phyloP scores from a whole-genome alignment of 2,113 vertebrate genomes.

The Benitochromis conjunctus region DNA sequence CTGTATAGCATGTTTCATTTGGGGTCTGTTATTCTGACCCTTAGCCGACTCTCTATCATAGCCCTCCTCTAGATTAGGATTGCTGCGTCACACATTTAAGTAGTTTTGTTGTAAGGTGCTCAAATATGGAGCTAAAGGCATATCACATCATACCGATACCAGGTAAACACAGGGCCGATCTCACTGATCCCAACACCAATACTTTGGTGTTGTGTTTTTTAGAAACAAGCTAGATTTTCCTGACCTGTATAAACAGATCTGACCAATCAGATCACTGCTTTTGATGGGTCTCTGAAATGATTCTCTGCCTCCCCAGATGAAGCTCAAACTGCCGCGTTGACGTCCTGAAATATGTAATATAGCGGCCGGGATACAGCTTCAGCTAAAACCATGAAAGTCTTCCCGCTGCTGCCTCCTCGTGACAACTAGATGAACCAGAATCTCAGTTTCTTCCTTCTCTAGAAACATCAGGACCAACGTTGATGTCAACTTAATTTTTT shows the following conservation, averaged over 20 bases:
- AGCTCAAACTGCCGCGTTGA: background rate
- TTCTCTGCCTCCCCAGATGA: background rate
- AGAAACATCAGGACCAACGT: background rate
- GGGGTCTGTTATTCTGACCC: fast-evolving
- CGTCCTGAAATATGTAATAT: fast-evolving
- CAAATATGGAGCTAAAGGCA: background rate
- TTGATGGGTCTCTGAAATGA: background rate
- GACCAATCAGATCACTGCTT: background rate
- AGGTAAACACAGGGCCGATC: background rate
- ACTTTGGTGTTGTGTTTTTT: no score
- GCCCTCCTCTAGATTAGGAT: background rate
- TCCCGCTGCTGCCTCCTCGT: background rate
- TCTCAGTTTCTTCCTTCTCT: background rate
- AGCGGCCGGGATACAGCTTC: background rate
- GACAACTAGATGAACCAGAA: background rate
- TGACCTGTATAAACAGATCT: background rate
- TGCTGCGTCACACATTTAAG: background rate
- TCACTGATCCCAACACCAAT: no score
- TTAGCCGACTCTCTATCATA: background rate
- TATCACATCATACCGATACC: background rate
- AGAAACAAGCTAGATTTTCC: background rate
- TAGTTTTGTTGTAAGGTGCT: background rate
- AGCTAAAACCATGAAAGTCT: background rate
- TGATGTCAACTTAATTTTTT: background rate
- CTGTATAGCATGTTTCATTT: background rate